These are phyloP conservation scores for Pectinophora gossypiella DNA, from an alignment of 1,140 invertebrate genomes.

Conservation along the genomic window DNA sequence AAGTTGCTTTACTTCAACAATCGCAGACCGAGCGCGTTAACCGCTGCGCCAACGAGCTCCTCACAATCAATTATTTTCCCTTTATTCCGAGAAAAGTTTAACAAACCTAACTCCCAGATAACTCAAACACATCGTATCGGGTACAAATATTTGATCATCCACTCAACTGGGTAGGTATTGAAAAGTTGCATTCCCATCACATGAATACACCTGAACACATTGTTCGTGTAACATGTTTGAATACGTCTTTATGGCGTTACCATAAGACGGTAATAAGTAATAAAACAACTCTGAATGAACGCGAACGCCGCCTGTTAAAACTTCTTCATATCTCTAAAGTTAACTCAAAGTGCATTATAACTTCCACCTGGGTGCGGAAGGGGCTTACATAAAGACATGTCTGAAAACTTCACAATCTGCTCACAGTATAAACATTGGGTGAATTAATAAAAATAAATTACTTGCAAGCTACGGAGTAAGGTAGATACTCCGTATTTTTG, in stretches of 20 bases:
- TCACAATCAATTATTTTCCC: too few relatives aligned
- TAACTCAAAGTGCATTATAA: slow-evolving; percentile 42
- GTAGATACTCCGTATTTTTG: too few relatives aligned
- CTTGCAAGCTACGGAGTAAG: neutral
- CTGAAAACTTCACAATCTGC: slow-evolving; percentile 31
- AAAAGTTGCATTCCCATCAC: too few relatives aligned
- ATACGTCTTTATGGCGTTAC: neutral
- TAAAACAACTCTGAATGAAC: neutral
- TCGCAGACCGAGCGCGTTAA: too few relatives aligned
- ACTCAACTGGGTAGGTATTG: too few relatives aligned
- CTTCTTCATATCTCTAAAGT: slow-evolving; percentile 32
- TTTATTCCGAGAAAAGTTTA: too few relatives aligned
- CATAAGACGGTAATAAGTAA: slow-evolving; percentile 4
- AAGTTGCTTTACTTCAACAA: too few relatives aligned
- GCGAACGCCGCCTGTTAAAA: slow-evolving; percentile 19
- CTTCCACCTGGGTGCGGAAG: slow-evolving; percentile 25
- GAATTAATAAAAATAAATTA: slow-evolving; percentile 2
- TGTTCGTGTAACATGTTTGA: neutral
- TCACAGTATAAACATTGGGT: slow-evolving; percentile 20
- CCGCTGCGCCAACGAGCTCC: too few relatives aligned
- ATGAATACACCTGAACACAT: neutral
- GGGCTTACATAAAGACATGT: slow-evolving; percentile 23
- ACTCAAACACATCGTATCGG: too few relatives aligned
- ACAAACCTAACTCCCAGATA: too few relatives aligned
- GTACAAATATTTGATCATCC: too few relatives aligned